Percentiles rank a stretch among this genome's conserved stretches.
Evolutionary conservation across 2,113 vertebrate species (phyloP).

Genomic region (Bos javanicus): DNA sequence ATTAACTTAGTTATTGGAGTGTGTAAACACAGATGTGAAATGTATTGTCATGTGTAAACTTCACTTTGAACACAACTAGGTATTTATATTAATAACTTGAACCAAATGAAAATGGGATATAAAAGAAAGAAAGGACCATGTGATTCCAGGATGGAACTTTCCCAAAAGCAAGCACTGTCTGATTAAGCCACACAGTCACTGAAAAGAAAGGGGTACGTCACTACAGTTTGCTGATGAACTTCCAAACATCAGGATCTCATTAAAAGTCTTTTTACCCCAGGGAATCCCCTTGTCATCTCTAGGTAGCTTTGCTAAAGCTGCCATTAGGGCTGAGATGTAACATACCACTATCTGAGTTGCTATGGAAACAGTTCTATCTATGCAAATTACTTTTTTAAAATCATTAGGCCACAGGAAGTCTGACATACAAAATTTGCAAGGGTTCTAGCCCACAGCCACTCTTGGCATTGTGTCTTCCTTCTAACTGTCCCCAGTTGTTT

Average conservation of each 20-base stretch:
- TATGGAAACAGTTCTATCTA: conserved; percentile 32
- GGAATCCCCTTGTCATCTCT: not conserved
- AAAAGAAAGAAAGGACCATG: not conserved
- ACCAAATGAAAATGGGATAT: conserved; percentile 47
- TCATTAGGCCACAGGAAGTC: not conserved
- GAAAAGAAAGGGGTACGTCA: not conserved
- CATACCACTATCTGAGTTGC: not conserved
- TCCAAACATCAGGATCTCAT: not conserved
- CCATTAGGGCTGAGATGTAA: not conserved
- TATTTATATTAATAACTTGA: conserved; percentile 65
- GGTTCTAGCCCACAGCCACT: not conserved
- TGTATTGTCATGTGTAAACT: conserved; percentile 70
- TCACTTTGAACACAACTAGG: conserved; percentile 48
- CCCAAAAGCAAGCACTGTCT: not conserved
- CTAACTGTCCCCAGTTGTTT: not conserved
- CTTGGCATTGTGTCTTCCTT: too few species aligned
- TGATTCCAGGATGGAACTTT: not conserved
- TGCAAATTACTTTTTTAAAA: conserved; percentile 11
- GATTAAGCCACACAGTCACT: not conserved
- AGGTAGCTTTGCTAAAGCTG: conserved; percentile 11
- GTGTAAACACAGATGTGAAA: conserved; percentile 72
- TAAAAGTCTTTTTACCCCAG: not conserved
- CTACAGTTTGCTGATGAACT: not conserved
- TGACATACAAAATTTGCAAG: not conserved
- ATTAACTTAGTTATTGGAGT: conserved; percentile 74